A percentile compares a stretch with the other conserved stretches of the same genome.
Conservation (phyloP, 2,113 vertebrate species). For the Danio rerio region GRCz12tu NC_133179.1:17907001-17907500, state of each 20-base stretch:
- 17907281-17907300: constrained; percentile 55
- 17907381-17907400: constrained; percentile 75
- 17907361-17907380: constrained; percentile 65
- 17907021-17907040: no score
- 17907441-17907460: constrained; percentile 71
- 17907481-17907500: constrained; percentile 9
- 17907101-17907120: background rate
- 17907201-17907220: background rate
- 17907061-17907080: no score
- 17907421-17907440: constrained; percentile 68
- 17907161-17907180: background rate
- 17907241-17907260: constrained; percentile 23
- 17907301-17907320: constrained; percentile 66
- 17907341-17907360: constrained; percentile 72
- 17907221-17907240: constrained; percentile 40
- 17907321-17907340: constrained; percentile 72
- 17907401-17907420: constrained; percentile 56
- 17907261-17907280: constrained; percentile 45
- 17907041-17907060: no score
- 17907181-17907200: constrained; percentile 7
- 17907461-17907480: constrained; percentile 71
- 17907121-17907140: background rate
- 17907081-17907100: no score
- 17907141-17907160: background rate
- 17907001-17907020: no score